Conservation (phyloP, 2,888 invertebrate genomes). For the Rhingia campestris region DNA sequence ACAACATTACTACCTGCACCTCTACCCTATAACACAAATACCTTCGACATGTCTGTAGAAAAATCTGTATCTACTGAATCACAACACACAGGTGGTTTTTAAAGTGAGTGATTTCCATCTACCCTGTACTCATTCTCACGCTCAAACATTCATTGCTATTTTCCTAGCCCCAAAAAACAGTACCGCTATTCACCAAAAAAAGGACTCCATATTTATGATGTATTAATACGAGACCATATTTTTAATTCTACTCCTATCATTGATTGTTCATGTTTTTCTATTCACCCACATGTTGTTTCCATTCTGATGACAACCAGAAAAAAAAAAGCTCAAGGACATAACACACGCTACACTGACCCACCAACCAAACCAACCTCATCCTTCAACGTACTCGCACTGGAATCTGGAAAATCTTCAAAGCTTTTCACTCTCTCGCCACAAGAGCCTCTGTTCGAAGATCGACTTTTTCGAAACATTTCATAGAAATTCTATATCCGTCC, state of each 20-base stretch:
- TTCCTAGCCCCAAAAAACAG: constrained; percentile 10
- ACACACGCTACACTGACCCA: constrained; percentile 23
- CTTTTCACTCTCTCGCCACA: constrained; percentile 6
- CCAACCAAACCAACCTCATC: background rate
- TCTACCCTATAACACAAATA: background rate
- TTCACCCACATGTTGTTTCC: constrained; percentile 71
- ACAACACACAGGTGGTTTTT: constrained; percentile 49
- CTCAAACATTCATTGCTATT: constrained; percentile 11
- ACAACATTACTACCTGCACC: background rate
- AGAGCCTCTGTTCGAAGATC: background rate
- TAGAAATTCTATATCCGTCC: constrained; percentile 27
- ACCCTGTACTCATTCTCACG: background rate
- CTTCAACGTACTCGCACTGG: constrained; percentile 39
- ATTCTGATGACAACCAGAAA: constrained; percentile 59
- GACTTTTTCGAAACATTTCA: constrained; percentile 32
- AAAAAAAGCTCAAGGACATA: constrained; percentile 70
- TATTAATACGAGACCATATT: constrained; percentile 18
- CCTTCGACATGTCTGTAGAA: constrained; percentile 4
- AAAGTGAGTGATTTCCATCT: constrained; percentile 1
- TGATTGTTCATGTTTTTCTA: constrained; percentile 20
- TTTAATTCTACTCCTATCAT: constrained; percentile 26
- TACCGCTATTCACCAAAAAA: background rate
- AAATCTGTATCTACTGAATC: constrained; percentile 29
- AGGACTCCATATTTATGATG: constrained; percentile 4
- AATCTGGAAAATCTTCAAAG: constrained; percentile 25